Evolutionary conservation across 37 sponge, comb jelly and placozoan genomes (phyloP).

Genomic region (Geodia barretti): DNA sequence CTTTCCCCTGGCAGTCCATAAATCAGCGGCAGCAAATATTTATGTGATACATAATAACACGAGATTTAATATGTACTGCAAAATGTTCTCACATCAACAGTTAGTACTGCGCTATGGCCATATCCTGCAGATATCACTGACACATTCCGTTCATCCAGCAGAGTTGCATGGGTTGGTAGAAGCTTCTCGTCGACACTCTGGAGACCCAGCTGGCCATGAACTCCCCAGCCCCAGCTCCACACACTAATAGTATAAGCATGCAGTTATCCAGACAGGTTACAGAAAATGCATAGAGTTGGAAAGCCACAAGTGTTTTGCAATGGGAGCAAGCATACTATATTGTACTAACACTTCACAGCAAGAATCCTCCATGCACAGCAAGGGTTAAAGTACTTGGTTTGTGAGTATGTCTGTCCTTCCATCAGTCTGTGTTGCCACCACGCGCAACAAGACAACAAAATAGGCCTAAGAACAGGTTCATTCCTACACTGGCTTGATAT

Average conservation of each 20-base stretch:
- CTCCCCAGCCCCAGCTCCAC: constrained; percentile 88
- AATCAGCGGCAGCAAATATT: background rate
- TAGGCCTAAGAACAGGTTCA: no score
- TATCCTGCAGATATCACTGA: constrained; percentile 72
- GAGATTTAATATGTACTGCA: background rate
- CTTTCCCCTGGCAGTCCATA: constrained; percentile 43
- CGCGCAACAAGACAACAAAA: no score
- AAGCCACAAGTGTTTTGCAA: no score
- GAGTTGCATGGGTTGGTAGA: constrained; percentile 59
- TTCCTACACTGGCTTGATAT: no score
- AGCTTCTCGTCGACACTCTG: constrained; percentile 46
- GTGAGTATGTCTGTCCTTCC: no score
- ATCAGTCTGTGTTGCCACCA: no score
- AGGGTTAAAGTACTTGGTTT: no score
- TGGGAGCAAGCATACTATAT: no score
- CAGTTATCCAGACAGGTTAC: background rate
- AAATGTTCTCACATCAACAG: constrained; percentile 35
- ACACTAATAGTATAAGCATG: constrained; percentile 27
- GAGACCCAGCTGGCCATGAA: constrained; percentile 82
- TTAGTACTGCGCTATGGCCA: constrained; percentile 72
- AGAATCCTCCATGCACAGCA: no score
- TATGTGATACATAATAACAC: background rate
- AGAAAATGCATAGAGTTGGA: background rate
- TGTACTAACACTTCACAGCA: no score
- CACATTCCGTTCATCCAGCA: constrained; percentile 48